Percentiles rank a stretch among this genome's conserved stretches.
Evolutionary conservation across 2,888 invertebrate species (phyloP).

Genomic region (Chorisops tibialis): DNA sequence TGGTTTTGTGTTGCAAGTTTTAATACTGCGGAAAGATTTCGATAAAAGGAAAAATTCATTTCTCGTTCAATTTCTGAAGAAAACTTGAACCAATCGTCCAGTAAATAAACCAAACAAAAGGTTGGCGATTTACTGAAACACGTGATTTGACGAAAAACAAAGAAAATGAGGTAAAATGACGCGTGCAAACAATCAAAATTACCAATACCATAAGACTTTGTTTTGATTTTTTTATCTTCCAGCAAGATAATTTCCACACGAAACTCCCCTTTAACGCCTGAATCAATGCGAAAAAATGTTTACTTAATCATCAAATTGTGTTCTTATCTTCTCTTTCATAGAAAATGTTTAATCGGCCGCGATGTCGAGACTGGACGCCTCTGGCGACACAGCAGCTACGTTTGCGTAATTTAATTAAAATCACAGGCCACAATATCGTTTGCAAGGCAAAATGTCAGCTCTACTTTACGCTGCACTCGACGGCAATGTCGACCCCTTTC

Average conservation of each 20-base stretch:
- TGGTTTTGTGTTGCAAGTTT: constrained; percentile 1
- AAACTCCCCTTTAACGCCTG: not conserved
- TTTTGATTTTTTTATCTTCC: not conserved
- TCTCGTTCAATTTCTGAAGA: too few relatives aligned
- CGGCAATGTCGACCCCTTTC: constrained; percentile 77
- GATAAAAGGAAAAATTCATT: too few relatives aligned
- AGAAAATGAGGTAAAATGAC: constrained; percentile 14
- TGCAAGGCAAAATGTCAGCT: constrained; percentile 55
- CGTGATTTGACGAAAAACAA: not conserved
- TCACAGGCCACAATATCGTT: constrained; percentile 62
- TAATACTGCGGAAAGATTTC: too few relatives aligned
- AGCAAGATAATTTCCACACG: not conserved
- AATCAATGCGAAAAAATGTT: not conserved
- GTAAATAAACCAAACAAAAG: too few relatives aligned
- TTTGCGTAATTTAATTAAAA: constrained; percentile 73
- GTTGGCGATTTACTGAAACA: too few relatives aligned
- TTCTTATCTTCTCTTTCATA: not conserved
- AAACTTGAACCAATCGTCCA: too few relatives aligned
- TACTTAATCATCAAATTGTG: not conserved
- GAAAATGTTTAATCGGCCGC: constrained; percentile 60
- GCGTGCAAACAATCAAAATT: not conserved
- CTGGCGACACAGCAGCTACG: constrained; percentile 81
- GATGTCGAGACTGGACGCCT: constrained; percentile 77
- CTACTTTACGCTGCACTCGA: constrained; percentile 77
- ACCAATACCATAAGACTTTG: not conserved